Conservation (phyloP, 2,797 vertebrate genomes). For the Ibycter americanus region DNA sequence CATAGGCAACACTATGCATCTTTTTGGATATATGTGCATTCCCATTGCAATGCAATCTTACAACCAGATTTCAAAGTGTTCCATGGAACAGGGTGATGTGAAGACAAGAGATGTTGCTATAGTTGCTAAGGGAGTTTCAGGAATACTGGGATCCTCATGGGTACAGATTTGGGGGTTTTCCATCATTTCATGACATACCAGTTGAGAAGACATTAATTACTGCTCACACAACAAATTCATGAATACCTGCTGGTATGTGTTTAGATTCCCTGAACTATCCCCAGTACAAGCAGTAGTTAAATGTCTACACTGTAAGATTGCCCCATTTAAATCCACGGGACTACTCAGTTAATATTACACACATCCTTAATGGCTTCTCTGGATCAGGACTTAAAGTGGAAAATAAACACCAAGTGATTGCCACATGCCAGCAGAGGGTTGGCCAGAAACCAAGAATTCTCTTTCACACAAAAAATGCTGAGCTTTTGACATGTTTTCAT, state of each 20-base stretch:
- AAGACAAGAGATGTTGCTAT: neutral
- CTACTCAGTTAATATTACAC: neutral
- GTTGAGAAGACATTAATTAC: neutral
- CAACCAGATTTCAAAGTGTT: neutral
- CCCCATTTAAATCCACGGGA: neutral
- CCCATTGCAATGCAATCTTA: neutral
- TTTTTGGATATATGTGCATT: neutral
- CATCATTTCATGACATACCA: neutral
- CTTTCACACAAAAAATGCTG: neutral
- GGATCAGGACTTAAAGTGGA: neutral
- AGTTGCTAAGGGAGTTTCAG: neutral
- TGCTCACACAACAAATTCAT: neutral
- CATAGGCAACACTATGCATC: neutral
- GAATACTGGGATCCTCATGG: neutral
- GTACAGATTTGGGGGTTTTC: neutral
- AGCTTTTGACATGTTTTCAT: neutral
- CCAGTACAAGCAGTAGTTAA: neutral
- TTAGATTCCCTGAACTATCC: neutral
- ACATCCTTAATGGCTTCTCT: neutral
- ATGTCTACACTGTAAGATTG: neutral
- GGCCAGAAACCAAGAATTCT: neutral
- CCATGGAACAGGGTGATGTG: neutral
- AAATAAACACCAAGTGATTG: neutral
- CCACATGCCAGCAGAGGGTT: neutral
- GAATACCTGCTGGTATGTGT: accelerated